Evolutionary conservation across 2,797 vertebrate genomes (phyloP).

Genomic region (Sebastes trivittatus): DNA sequence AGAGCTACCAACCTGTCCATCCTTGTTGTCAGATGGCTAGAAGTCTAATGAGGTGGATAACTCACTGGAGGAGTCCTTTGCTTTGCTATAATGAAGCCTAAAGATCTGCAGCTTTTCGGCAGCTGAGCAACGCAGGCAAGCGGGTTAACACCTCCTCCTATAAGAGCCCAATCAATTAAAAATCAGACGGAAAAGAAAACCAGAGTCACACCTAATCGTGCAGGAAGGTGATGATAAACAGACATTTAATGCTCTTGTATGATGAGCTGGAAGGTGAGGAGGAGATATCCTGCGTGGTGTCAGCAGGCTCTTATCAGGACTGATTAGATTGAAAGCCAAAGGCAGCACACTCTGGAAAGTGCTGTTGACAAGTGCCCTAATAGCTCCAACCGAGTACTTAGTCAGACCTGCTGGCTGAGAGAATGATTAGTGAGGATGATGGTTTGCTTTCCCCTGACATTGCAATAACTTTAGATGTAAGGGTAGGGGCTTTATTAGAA

Average conservation of each 20-base stretch:
- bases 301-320: conserved; percentile 45
- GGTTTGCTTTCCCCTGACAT: conserved; percentile 58
- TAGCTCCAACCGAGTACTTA: conserved; percentile 62
- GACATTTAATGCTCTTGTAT: conserved; percentile 33
- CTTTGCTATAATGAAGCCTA: conserved; percentile 40
- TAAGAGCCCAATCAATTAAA: conserved; percentile 59
- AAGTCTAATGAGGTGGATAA: conserved; percentile 62
- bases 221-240: conserved; percentile 52
- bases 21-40: conserved; percentile 23
- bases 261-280: conserved; percentile 58
- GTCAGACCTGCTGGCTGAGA: conserved; percentile 59
- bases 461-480: conserved; percentile 49
- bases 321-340: conserved; percentile 70
- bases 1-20: conserved; percentile 35
- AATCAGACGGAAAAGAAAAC: conserved; percentile 28
- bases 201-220: conserved; percentile 37
- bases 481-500: conserved; percentile 37
- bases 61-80: conserved; percentile 30
- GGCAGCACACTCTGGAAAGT: conserved; percentile 62
- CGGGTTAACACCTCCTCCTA: conserved; percentile 31
- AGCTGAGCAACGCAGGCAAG: background rate
- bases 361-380: conserved; percentile 76
- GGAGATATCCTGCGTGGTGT: conserved; percentile 36
- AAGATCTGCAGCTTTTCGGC: conserved; percentile 42
- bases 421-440: conserved; percentile 67